Evolutionary conservation across 2,888 invertebrate genomes (phyloP).

Genomic region (Xylota segnis): DNA sequence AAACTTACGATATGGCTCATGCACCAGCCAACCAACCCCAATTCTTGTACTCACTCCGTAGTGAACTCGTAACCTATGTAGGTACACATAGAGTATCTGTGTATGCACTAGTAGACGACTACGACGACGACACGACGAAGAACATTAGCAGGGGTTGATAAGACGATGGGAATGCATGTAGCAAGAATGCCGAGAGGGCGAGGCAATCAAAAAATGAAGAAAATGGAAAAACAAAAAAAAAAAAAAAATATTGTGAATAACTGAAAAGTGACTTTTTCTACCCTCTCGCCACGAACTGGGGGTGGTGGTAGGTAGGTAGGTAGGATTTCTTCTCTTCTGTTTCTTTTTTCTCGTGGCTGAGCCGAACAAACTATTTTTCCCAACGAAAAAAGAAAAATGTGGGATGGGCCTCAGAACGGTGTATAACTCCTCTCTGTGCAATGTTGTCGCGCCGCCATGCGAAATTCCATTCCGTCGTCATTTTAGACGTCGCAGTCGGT

Average conservation of each 20-base stretch:
- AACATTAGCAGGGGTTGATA: conserved; percentile 72
- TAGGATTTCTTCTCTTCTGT: conserved; percentile 42
- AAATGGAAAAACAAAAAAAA: conserved; percentile 43
- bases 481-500: conserved; percentile 53
- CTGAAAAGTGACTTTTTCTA: conserved; percentile 25
- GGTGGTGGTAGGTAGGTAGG: conserved; percentile 6
- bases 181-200: conserved; percentile 67
- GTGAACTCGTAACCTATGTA: conserved; percentile 30
- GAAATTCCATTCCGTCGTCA: conserved; percentile 71
- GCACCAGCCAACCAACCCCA: conserved; percentile 61
- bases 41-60: conserved; percentile 37
- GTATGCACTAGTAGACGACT: conserved; percentile 36
- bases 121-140: conserved; percentile 50
- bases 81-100: conserved; percentile 27
- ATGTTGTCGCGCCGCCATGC: conserved; percentile 70
- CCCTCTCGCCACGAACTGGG: conserved; percentile 3
- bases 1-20: conserved; percentile 54
- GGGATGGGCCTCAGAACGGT: conserved; percentile 72
- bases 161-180: conserved; percentile 66
- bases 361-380: conserved; percentile 59
- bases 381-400: conserved; percentile 40
- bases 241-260: conserved; percentile 36
- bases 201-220: conserved; percentile 72
- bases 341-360: conserved; percentile 13
- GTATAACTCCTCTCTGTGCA: conserved; percentile 34